Evolutionary conservation across 2,888 invertebrate genomes (phyloP).

Genomic region (Acleris cristana): DNA sequence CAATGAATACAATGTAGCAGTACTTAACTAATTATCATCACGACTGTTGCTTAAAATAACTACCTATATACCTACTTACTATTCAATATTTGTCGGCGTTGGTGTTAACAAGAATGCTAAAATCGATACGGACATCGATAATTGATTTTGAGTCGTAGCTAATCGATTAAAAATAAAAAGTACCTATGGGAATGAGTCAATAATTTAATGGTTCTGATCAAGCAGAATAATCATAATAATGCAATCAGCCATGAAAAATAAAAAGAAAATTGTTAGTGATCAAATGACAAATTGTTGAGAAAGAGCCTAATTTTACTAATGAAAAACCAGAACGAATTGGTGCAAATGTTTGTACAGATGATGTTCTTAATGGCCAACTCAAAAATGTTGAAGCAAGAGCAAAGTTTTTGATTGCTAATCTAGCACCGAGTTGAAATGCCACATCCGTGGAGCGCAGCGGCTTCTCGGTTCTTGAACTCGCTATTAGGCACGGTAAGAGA

Average conservation of each 20-base stretch:
- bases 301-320: too few species aligned
- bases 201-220: slow-evolving; percentile 18
- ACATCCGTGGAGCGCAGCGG: slow-evolving; percentile 40
- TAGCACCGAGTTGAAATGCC: slow-evolving; percentile 35
- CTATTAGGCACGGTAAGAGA: slow-evolving; percentile 51
- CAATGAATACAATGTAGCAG: slow-evolving; percentile 6
- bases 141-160: slow-evolving; percentile 55
- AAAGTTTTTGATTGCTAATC: neutral
- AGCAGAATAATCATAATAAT: neutral
- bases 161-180: slow-evolving; percentile 57
- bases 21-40: slow-evolving; percentile 5
- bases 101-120: slow-evolving; percentile 24
- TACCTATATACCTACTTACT: neutral
- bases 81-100: neutral
- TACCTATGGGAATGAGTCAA: slow-evolving; percentile 55
- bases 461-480: slow-evolving; percentile 42
- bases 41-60: slow-evolving; percentile 4
- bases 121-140: slow-evolving; percentile 38
- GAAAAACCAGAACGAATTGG: too few species aligned
- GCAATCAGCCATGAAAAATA: neutral
- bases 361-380: neutral
- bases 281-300: neutral
- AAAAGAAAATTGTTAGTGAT: too few species aligned
- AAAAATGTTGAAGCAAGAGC: neutral
- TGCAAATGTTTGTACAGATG: too few species aligned